Base-by-base conservation (phyloP, 1,140 invertebrate genomes). In the Theocolax elegans region DNA sequence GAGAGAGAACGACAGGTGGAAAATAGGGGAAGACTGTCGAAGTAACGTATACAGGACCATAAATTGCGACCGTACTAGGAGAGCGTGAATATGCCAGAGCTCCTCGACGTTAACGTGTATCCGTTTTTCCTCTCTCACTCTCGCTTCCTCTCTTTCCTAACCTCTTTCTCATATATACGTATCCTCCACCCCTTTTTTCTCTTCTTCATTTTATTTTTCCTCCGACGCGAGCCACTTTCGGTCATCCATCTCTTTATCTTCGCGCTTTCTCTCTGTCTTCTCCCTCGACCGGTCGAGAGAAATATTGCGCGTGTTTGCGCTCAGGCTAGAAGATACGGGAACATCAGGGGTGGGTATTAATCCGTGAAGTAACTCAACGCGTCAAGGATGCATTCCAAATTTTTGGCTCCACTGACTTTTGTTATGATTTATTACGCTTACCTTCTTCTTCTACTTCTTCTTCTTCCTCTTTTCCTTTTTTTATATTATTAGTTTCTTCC, bases 191-290 rank as follows among this genome's bases (percentile, higher is more conserved):
- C n/a, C n/a, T n/a, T n/a, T 3, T 29, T n/a, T 48, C 46, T 31
- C 27, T 9, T 23, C 10, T 35, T 3, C 13, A 15, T 7, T 49
- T 7, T 48, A 15, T 31, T 19, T 48, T 51, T 2, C 19, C 35
- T 17, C 3, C 44, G 12, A 15, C 19, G 29, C 23, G 15, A 13
- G 25, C 58, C 40, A 17, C 58, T 4, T 46, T 29, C 40, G 60
- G 19, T 35, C 60, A 63, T 63, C 17, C 60, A 31, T 63, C 60
- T 63, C 17, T 63, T 63, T 51, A 63, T 51, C 58, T 48, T 21
- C 42, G 21, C 40, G 13, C 8, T 35, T 59, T 10, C 17, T 21
- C 15, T 7, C 49, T 19, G n/a, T 35, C n/a, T 56, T 31, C 27
- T 38, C 29, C 8, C 15, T 31, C 53, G 12, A 1, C 51, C 51